Evolutionary conservation across 2,113 vertebrate species (phyloP).

Genomic region (Pteruthius melanotis): DNA sequence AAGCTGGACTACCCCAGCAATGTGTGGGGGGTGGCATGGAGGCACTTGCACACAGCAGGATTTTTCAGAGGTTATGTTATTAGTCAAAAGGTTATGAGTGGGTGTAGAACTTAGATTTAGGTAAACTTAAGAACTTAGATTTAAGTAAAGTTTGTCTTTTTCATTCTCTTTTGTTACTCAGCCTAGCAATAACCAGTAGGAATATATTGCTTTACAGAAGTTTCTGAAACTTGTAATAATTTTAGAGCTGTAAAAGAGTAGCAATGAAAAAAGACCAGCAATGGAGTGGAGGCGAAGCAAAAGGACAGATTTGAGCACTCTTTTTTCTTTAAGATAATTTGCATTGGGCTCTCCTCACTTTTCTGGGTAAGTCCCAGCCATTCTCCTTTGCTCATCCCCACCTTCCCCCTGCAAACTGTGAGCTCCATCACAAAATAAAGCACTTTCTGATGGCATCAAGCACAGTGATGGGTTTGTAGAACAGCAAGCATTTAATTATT

Average conservation of each 20-base stretch:
- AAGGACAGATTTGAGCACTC: not conserved
- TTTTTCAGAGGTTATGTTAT: constrained; percentile 6
- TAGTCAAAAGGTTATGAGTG: constrained; percentile 36
- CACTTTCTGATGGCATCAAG: not conserved
- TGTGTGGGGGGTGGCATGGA: not conserved
- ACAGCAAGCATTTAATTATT: not conserved
- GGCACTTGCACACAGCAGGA: not conserved
- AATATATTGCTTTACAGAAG: not conserved
- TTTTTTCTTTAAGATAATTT: not conserved
- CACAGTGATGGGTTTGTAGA: not conserved
- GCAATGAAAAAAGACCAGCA: not conserved
- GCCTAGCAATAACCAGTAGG: not conserved
- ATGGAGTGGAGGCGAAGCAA: not conserved
- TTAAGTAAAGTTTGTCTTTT: not conserved
- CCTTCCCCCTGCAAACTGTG: not conserved
- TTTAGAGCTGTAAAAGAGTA: not conserved
- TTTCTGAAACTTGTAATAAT: not conserved
- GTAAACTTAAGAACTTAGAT: not conserved
- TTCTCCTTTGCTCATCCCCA: not conserved
- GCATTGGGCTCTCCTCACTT: not conserved
- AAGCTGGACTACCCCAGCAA: not conserved
- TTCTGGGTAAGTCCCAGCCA: not conserved
- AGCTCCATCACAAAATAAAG: not conserved
- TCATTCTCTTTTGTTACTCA: not conserved
- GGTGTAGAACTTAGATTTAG: constrained; percentile 1